Conservation (phyloP, 2,113 vertebrate genomes). For the Aptenodytes patagonicus region DNA sequence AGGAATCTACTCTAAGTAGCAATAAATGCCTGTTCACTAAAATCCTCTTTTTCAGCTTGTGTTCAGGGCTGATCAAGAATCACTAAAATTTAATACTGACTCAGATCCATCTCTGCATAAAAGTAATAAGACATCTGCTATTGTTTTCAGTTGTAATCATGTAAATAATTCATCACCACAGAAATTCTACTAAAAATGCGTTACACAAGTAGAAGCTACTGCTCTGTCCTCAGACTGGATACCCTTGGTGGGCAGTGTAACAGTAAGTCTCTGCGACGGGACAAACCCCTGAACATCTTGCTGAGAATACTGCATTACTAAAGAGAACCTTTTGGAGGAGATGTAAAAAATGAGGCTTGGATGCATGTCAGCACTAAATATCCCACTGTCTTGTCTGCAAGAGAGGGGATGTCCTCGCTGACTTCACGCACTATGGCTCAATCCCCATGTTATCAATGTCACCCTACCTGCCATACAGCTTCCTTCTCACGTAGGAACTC, state of each 20-base stretch:
- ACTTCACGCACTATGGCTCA: neutral
- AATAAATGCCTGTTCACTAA: neutral
- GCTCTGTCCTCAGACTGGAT: neutral
- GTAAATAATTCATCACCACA: neutral
- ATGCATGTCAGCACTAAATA: neutral
- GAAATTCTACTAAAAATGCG: neutral
- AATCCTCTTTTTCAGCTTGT: neutral
- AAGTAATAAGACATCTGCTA: neutral
- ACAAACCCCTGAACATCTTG: neutral
- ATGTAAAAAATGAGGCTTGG: neutral
- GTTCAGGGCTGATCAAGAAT: neutral
- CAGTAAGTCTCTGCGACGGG: neutral
- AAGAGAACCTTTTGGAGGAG: neutral
- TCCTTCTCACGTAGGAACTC: neutral
- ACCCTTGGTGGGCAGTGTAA: neutral
- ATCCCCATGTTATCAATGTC: neutral
- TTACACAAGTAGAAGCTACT: neutral
- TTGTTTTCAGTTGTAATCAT: neutral
- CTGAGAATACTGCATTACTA: neutral
- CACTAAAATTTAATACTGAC: neutral
- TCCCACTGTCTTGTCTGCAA: neutral
- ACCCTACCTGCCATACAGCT: neutral
- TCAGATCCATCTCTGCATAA: neutral
- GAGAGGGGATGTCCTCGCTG: neutral
- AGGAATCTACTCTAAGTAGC: neutral